These are phyloP conservation scores for Rhabdomys dilectus DNA, from an alignment of 2,113 vertebrate species.

Conservation along the genomic window DNA sequence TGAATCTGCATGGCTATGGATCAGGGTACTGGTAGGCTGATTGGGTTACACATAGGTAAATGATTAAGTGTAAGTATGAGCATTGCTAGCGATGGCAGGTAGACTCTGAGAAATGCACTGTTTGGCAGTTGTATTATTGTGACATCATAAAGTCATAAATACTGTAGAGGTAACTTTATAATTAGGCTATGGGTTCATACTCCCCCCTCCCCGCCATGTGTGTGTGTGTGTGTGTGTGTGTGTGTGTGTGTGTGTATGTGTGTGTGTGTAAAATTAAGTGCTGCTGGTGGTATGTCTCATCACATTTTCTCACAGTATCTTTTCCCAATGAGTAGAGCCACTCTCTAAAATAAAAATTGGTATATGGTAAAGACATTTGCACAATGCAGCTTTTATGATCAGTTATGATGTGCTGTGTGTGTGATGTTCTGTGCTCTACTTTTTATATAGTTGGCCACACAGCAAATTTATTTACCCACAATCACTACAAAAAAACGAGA, in stretches of 20 bases:
- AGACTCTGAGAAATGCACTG: background rate
- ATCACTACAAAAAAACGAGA: background rate
- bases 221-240: background rate
- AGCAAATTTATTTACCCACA: background rate
- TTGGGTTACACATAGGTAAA: background rate
- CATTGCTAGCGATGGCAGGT: background rate
- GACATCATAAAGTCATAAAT: background rate
- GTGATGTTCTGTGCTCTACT: background rate
- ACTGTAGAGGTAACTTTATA: background rate
- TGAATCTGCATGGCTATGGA: background rate
- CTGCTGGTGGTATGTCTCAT: background rate
- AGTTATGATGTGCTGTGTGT: background rate
- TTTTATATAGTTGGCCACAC: background rate
- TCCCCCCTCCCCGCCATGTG: background rate
- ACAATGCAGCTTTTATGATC: background rate
- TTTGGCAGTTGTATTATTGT: background rate
- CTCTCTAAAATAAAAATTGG: background rate
- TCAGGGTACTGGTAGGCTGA: background rate
- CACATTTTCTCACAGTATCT: background rate
- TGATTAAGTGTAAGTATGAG: too few relatives aligned
- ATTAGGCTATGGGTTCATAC: background rate
- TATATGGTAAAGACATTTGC: background rate
- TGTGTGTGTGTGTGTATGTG: background rate
- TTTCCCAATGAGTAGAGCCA: background rate
- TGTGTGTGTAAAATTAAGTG: background rate